Evolutionary conservation across 2,888 invertebrate genomes (phyloP), one percentile per base, ranked within the genome.

Genomic region (Incurvaria masculella): DNA sequence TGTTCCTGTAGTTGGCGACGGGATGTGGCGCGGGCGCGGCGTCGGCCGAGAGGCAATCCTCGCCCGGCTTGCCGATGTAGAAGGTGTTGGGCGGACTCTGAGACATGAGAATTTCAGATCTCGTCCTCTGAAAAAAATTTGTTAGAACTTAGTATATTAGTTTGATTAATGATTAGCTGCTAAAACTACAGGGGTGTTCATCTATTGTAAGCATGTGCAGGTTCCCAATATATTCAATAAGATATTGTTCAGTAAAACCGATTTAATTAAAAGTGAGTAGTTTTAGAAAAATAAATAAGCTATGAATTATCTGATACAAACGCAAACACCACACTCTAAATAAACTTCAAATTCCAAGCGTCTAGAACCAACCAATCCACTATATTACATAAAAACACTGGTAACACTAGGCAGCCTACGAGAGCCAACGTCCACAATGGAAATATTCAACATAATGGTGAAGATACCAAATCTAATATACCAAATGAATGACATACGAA

Each of bases 41-140:
- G 33, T 39, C 27, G 23, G 16, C 40, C 38, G 21, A 53, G 50
- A 54, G 53, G 20, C 53, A 51, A 50, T 49, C 48, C 6, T 43
- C 17, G 10, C 55, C 56, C 58, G 4, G n/a, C 14, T 41, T 41
- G 41, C 17, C 17, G 41, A 17, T 41, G 41, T 62, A 64, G 58
- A 67, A 59, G 4, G 65, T 62, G 51, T 51, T 56, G 5, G 71
- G 69, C 38, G 75, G 74, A 51, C 70, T 69, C 60, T 69, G 70
- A 46, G 72, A 71, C 72, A 72, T 69, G 56, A 70, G 62, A 55
- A 66, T 61, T 59, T 75, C 76, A 54, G 75, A 73, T 51, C 68
- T 66, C 57, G 76, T 73, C 47, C 73, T 65, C 76, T 76, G 75
- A 59, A 73, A 72, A 55, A 51, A n/a, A 55, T 21, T 20, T 14